Conservation (phyloP, 2,113 vertebrate genomes). For the Himantopus leucocephalus region DNA sequence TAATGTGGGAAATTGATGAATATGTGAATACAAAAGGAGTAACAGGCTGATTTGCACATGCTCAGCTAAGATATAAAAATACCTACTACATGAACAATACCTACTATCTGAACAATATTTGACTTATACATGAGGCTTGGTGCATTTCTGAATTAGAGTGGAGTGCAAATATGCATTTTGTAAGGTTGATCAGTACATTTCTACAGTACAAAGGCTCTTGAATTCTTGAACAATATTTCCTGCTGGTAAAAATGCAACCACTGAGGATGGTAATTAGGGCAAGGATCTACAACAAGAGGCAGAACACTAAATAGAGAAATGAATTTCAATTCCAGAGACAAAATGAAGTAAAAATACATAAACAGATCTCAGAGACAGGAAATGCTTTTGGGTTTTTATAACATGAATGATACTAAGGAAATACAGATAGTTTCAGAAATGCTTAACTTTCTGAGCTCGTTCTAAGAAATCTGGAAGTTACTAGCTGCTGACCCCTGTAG, state of each 20-base stretch:
- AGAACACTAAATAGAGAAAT: neutral
- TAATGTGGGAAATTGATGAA: neutral
- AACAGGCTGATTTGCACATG: neutral
- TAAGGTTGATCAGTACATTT: neutral
- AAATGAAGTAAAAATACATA: neutral
- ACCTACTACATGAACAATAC: neutral
- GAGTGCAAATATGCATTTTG: neutral
- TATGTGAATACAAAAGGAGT: neutral
- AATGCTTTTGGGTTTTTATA: neutral
- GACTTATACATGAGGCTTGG: neutral
- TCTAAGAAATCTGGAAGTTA: neutral
- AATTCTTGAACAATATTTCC: neutral
- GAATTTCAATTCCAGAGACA: neutral
- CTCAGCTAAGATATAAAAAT: neutral
- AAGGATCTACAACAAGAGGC: neutral
- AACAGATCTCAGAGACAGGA: neutral
- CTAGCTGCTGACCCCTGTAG: neutral
- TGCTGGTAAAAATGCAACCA: neutral
- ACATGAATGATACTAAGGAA: neutral
- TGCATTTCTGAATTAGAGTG: neutral
- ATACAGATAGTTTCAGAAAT: neutral
- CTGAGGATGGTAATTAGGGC: neutral
- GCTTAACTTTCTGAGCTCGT: fast-evolving
- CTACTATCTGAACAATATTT: neutral
- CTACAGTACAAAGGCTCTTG: neutral